Percentiles rank a stretch among this genome's conserved stretches.
phyloP scores from a whole-genome alignment of 2,797 vertebrate genomes.

The Coregonus ussuriensis region DNA sequence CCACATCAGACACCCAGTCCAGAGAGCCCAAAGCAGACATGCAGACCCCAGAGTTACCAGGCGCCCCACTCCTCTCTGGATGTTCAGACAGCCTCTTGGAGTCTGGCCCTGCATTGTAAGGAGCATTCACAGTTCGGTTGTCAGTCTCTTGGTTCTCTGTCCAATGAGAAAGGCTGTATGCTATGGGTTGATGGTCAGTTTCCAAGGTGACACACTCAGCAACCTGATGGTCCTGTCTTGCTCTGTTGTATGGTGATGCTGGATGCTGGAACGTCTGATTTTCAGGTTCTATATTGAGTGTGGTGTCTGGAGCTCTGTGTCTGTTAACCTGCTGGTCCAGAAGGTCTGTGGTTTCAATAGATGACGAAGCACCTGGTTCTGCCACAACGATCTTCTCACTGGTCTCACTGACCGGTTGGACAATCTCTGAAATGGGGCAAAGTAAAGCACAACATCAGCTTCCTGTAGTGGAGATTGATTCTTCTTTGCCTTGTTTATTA shows the following conservation, averaged over 20 bases:
- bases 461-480: background rate
- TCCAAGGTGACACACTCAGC: background rate
- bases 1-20: conserved; percentile 26
- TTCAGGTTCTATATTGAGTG: background rate
- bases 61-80: background rate
- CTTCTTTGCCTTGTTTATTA: background rate
- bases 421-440: background rate
- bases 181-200: background rate
- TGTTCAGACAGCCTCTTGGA: background rate
- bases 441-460: background rate
- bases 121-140: background rate
- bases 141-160: background rate
- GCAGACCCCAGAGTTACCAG: background rate
- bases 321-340: background rate
- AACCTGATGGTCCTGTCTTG: background rate
- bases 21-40: background rate
- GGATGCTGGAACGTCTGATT: conserved; percentile 1
- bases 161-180: background rate
- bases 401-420: too few species aligned
- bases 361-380: background rate
- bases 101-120: background rate
- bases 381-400: background rate
- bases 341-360: too few species aligned
- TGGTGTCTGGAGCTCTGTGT: background rate
- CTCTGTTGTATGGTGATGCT: background rate